Percentiles rank a stretch among this genome's conserved stretches.
phyloP scores from a whole-genome alignment of 2,113 vertebrate species.

The Chionomys nivalis region DNA sequence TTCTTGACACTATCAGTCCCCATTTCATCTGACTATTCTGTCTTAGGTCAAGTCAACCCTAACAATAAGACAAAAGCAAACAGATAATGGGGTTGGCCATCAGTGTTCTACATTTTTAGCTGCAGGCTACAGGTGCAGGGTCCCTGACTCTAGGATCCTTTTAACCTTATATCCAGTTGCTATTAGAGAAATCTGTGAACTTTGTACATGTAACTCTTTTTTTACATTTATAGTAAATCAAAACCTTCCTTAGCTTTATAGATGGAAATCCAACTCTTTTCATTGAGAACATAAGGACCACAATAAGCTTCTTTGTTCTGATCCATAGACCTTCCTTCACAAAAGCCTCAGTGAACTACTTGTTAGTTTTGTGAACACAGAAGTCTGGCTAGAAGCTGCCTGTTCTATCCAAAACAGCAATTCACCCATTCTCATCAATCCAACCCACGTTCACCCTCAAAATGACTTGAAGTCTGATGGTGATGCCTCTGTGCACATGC shows the following conservation, averaged over 20 bases:
- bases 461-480: neutral
- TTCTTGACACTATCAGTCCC: neutral
- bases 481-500: neutral
- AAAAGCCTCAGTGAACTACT: neutral
- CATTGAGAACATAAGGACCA: neutral
- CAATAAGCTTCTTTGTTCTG: neutral
- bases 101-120: slow-evolving; percentile 10
- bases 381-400: neutral
- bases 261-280: slow-evolving; percentile 43
- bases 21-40: slow-evolving; percentile 9
- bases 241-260: slow-evolving; percentile 3
- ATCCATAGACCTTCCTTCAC: slow-evolving; percentile 30
- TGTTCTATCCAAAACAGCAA: neutral
- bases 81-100: neutral
- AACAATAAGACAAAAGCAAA: neutral
- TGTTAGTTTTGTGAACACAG: slow-evolving; percentile 34
- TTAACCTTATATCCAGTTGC: neutral
- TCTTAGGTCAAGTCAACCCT: neutral
- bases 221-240: neutral
- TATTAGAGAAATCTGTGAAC: neutral
- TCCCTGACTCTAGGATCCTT: neutral
- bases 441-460: neutral
- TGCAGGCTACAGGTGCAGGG: neutral
- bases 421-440: slow-evolving; percentile 8
- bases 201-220: neutral